Base-by-base conservation (phyloP, 2,797 vertebrate species). In the Gymnocypris eckloni region DNA sequence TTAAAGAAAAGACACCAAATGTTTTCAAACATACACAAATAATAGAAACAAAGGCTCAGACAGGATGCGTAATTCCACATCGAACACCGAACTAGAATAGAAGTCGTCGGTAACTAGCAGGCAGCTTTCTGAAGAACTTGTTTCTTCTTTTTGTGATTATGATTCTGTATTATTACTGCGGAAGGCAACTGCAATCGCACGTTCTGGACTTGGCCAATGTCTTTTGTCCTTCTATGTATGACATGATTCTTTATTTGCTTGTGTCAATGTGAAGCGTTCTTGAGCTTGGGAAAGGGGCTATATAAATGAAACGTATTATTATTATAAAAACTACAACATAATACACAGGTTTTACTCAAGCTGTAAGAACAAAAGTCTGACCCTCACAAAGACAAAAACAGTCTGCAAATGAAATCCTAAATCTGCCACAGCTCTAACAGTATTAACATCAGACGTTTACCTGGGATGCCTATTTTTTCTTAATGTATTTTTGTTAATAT, bases 1-100 rank as follows among this genome's bases (percentile, higher is more conserved):
- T 98, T 95, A 97, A 97, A 96, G 95, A 96, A 92, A 89, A 93
- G 10, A 33, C n/a, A 37, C 39, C 59, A 13, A n/a, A 37, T 10
- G 28, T 45, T 6, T 54, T 48, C 54, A 18, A 15, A 54, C 70
- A 87, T 39, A 16, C 48, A 67, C 52, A 39, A 56, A 39, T 76
- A 86, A 78, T 77, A 91, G 48, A 72, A 50, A 84, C 64, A 61
- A 6, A 84, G 0, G 16, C 61, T 50, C 78, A 67, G 10, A 43
- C 22, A 79, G 52, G 12, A 43, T 75, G 25, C 45, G 16, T 8
- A 67, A 37, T 67, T 67, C 33, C 28, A 61, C n/a, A 61, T 61
- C n/a, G 4, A 25, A 61, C 59, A 61, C 10, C 25, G 15, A 50
- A 50, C 48, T 15, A 50, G 48, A 50, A 50, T 50, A 50, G 48